Base-by-base conservation (phyloP, 2,888 invertebrate species). In the Lamproptera curius region DNA sequence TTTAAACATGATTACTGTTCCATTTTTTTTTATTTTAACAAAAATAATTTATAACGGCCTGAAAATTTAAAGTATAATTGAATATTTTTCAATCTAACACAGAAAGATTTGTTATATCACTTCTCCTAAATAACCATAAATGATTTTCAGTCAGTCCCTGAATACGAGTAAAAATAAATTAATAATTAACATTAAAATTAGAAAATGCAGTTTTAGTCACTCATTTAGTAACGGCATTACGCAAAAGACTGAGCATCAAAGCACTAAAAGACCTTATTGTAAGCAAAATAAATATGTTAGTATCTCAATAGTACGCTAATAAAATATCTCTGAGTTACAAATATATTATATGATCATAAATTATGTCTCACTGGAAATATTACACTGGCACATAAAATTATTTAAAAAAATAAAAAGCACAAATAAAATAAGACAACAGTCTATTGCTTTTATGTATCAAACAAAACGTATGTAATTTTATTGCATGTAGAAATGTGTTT, bases 251-350 rank as follows among this genome's bases (percentile, higher is more conserved):
- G 68, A 73, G 65, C 62, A 63, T 66, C 61, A 51, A 53, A 59
- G 62, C 50, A 56, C 44, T 54, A 56, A 54, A 57, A 52, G 63
- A 65, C 69, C n/a, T 73, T 76, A 67, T 63, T 63, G 53, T 62
- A 82, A 80, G 80, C 82, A 46, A 78, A 84, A 85, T 84, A 85
- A 85, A 85, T 85, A 85, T 71, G 73, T 85, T 83, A 84, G 76
- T 65, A 41, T 42, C 14, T 43, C 41, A 39, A 50, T 46, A 50
- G 17, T 50, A 15, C 6, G 42, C 41, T 50, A 42, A 45, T 50
- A 50, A 39, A 46, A 46, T 46, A 11, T 46, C 50, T 50, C 46
- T 45, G 50, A 45, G 42, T 46, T 42, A 45, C 44, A 43, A 40
- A 39, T 35, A 35, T 41, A 43, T 39, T 38, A 16, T 36, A 40